Evolutionary conservation across 64 coral and sea anemone genomes (phyloP).

Genomic region (Actinia equina): DNA sequence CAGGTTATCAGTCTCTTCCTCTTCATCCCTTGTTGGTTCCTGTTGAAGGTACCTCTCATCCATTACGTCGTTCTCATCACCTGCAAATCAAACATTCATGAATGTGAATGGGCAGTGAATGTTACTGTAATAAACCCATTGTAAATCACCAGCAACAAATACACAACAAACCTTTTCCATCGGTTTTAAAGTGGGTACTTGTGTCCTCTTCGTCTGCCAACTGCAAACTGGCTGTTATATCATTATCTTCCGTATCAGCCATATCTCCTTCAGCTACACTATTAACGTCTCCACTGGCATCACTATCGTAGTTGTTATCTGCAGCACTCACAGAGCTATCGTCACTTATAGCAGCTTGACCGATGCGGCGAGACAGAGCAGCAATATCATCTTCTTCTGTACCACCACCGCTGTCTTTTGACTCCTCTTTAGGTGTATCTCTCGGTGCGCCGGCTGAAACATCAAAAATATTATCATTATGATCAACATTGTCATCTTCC

Average conservation of each 20-base stretch:
- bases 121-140: too few relatives aligned
- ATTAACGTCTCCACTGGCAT: constrained; percentile 55
- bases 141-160: too few relatives aligned
- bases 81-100: neutral
- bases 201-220: neutral
- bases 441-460: neutral
- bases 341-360: constrained; percentile 54
- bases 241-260: constrained; percentile 38
- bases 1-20: constrained; percentile 62
- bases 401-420: neutral
- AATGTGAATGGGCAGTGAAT: neutral
- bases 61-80: neutral
- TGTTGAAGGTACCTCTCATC: neutral
- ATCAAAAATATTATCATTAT: neutral
- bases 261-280: constrained; percentile 62
- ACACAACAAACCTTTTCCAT: neutral
- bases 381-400: constrained; percentile 37
- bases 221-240: neutral
- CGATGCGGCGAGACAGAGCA: constrained; percentile 50
- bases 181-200: neutral
- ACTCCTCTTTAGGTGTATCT: neutral
- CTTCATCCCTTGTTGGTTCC: neutral
- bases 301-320: constrained; percentile 72
- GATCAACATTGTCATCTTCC: neutral
- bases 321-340: constrained; percentile 65